Evolutionary conservation across 2,888 invertebrate genomes (phyloP).

Genomic region (Ochropacha duplaris): DNA sequence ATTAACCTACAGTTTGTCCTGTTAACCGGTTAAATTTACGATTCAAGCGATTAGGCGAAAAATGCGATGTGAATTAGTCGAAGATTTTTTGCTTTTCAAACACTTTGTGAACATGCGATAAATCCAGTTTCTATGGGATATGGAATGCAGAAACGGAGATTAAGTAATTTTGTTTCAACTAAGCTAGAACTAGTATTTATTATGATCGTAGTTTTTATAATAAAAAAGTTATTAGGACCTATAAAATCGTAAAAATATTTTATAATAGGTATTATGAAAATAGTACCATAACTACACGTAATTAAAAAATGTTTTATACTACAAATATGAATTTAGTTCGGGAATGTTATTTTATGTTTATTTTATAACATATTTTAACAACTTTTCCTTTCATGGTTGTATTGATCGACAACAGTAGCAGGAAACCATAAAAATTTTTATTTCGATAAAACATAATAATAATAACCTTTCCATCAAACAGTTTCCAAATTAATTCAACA

Average conservation of each 20-base stretch:
- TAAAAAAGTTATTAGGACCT: too few species aligned
- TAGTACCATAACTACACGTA: too few species aligned
- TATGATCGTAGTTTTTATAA: neutral
- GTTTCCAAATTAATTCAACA: neutral
- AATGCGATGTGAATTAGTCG: slow-evolving; percentile 52
- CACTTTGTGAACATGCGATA: slow-evolving; percentile 12
- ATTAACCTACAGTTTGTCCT: slow-evolving; percentile 50
- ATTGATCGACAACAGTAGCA: too few species aligned
- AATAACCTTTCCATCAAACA: neutral
- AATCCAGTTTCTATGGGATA: slow-evolving; percentile 1
- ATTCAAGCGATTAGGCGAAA: slow-evolving; percentile 67
- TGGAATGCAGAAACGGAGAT: slow-evolving; percentile 3
- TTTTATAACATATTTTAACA: too few species aligned
- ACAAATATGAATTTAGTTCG: too few species aligned
- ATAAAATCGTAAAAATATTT: too few species aligned
- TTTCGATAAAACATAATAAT: too few species aligned
- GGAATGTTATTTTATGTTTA: too few species aligned
- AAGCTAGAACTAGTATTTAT: neutral
- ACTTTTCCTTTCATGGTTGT: too few species aligned
- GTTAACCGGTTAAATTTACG: slow-evolving; percentile 52
- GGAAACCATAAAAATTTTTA: too few species aligned
- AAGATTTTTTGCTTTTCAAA: slow-evolving; percentile 28
- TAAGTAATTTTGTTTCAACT: slow-evolving; percentile 1
- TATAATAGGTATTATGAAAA: too few species aligned
- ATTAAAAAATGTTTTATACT: too few species aligned